Percentiles rank a stretch among this genome's conserved stretches.
Conservation (phyloP, 2,113 vertebrate species). For the Myiagra hebetior region DNA sequence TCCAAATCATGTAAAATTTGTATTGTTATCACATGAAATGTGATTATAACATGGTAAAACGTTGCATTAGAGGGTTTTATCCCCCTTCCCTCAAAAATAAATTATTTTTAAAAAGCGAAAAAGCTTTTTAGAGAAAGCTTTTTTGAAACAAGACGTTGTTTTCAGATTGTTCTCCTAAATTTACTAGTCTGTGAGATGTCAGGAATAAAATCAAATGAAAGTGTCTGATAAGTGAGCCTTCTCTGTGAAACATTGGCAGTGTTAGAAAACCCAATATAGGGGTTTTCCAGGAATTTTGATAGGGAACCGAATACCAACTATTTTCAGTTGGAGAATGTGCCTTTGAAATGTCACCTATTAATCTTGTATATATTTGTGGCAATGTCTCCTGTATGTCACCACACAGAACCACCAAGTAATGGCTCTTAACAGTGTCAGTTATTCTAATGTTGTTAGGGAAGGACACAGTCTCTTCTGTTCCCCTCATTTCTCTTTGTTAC, state of each 20-base stretch:
- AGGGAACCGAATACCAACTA: not conserved
- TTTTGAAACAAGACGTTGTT: not conserved
- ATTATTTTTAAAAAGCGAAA: not conserved
- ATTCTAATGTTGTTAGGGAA: not conserved
- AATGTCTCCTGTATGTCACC: not conserved
- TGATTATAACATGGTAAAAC: not conserved
- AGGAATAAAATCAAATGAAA: not conserved
- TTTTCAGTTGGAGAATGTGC: not conserved
- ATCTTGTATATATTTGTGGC: not conserved
- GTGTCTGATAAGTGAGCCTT: not conserved
- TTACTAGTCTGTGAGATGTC: not conserved
- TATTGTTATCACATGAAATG: not conserved
- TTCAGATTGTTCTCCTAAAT: not conserved
- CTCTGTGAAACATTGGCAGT: not conserved
- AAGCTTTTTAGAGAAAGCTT: not conserved
- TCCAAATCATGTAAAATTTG: not conserved
- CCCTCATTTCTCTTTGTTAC: not conserved
- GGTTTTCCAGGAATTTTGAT: not conserved
- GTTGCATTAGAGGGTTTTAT: not conserved
- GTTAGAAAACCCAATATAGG: not conserved
- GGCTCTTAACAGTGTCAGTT: not conserved
- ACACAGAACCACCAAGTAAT: not conserved
- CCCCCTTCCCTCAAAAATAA: rapidly evolving
- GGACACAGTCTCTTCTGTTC: not conserved
- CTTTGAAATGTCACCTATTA: not conserved